Conservation (phyloP, 2,797 vertebrate species). For the Pterois miles region DNA sequence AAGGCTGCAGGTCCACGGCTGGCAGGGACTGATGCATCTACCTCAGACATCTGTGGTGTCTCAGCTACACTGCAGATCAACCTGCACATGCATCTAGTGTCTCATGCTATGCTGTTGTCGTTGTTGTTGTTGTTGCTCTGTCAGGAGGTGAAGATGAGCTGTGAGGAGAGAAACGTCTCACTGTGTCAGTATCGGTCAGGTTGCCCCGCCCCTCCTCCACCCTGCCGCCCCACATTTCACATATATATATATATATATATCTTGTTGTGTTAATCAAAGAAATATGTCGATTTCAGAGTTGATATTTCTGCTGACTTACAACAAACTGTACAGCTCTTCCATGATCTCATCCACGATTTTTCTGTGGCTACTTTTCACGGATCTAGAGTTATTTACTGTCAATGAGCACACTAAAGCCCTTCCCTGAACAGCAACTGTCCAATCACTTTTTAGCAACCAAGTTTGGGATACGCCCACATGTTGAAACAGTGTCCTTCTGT, state of each 20-base stretch:
- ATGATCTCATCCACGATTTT: no score
- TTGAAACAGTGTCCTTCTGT: neutral
- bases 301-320: no score
- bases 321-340: no score
- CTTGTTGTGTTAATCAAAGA: no score
- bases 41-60: conserved; percentile 36
- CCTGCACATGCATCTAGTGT: conserved; percentile 29
- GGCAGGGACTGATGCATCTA: conserved; percentile 23
- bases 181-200: conserved; percentile 24
- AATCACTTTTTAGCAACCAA: neutral
- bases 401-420: neutral
- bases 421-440: no score
- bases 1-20: conserved; percentile 40
- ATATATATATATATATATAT: no score
- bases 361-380: no score
- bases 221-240: neutral
- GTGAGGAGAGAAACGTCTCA: conserved; percentile 25
- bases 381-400: neutral
- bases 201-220: neutral
- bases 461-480: no score
- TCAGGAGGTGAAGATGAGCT: conserved; percentile 34
- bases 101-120: conserved; percentile 3
- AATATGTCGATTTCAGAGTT: no score
- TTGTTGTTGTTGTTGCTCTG: conserved; percentile 6
- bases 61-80: conserved; percentile 24